These are phyloP conservation scores for Clavelina lepadiformis DNA, from an alignment of 23 tunicate species.

Conservation along the genomic window DNA sequence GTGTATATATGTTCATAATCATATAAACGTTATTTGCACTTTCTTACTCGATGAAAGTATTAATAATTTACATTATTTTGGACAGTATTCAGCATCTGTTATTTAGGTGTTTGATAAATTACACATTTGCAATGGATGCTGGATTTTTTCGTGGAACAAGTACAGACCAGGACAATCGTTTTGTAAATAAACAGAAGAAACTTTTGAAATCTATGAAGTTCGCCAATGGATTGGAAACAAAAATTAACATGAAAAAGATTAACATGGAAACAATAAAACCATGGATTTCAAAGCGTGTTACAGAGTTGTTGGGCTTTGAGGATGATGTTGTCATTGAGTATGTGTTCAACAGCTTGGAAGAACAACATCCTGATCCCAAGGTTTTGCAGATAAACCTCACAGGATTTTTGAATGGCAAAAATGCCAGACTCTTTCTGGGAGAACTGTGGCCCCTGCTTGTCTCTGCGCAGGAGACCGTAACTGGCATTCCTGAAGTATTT, in stretches of 20 bases:
- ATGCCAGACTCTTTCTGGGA: constrained; percentile 75
- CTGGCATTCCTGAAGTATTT: constrained; percentile 78
- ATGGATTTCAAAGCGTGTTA: constrained; percentile 74
- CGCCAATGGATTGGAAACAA: constrained; percentile 70
- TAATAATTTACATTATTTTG: no score
- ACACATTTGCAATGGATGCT: constrained; percentile 69
- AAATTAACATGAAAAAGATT: constrained; percentile 78
- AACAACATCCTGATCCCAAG: constrained; percentile 89
- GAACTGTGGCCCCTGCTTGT: constrained; percentile 83
- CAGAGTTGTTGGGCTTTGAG: constrained; percentile 86
- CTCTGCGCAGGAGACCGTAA: constrained; percentile 75
- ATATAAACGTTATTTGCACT: no score
- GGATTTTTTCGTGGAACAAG: constrained; percentile 85
- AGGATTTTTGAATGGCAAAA: constrained; percentile 92
- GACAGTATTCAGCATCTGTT: no score
- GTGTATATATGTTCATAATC: no score
- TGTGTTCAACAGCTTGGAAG: constrained; percentile 69
- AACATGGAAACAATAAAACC: constrained; percentile 85
- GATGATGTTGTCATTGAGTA: constrained; percentile 95
- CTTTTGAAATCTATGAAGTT: constrained; percentile 94
- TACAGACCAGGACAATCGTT: constrained; percentile 94
- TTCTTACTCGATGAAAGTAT: no score
- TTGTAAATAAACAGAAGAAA: constrained; percentile 91
- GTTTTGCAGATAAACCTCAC: constrained; percentile 86
- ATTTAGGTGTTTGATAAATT: no score